Base-by-base conservation (phyloP, 2,113 vertebrate species). In the Odontophorus gujanensis region DNA sequence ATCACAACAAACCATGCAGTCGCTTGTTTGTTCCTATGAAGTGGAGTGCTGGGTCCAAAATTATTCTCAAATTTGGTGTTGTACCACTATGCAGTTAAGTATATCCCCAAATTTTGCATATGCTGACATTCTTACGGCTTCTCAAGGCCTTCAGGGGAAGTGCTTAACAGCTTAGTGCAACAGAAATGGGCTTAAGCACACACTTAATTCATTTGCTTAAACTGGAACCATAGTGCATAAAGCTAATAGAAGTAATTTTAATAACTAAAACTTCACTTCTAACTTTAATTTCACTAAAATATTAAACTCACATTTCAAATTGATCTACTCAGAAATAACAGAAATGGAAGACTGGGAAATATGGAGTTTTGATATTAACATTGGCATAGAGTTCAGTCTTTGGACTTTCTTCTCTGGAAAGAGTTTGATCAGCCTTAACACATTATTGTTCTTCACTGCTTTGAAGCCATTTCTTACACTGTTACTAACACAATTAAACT, bases 261-360 rank as follows among this genome's bases (percentile, higher is more conserved):
- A 94, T 95, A 95, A 95, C 93, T 92, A 87, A 87, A 95, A 81
- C 69, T 91, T 40, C 43, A 50, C 76, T 91, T 92, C 78, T 92
- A 86, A 91, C 65, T 85, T 86, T 93, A 76, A 40, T 40, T 40
- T 40, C 5, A 11, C 40, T 40, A 40, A 91, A 94, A 86, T 65
- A 57, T 91, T 59, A 61, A 40, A 45, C 73, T 93, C 62, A 21
- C 74, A 45, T 84, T 81, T 90, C n/a, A 94, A 94, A 89, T 88
- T 57, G 30, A 93, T 95, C 53, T 48, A 40, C 58, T 93, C 58
- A 87, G 79, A 75, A 91, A 53, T 78, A 88, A 68, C 53, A 36
- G 81, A 93, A 89, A 68, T 38, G 61, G 57, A 85, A 80, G 50
- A 32, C 20, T 32, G 55, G 87, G 63, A 63, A 77, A 48, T 42